Evolutionary conservation across 2,113 vertebrate species (phyloP).

Genomic region (Indicator maculatus): DNA sequence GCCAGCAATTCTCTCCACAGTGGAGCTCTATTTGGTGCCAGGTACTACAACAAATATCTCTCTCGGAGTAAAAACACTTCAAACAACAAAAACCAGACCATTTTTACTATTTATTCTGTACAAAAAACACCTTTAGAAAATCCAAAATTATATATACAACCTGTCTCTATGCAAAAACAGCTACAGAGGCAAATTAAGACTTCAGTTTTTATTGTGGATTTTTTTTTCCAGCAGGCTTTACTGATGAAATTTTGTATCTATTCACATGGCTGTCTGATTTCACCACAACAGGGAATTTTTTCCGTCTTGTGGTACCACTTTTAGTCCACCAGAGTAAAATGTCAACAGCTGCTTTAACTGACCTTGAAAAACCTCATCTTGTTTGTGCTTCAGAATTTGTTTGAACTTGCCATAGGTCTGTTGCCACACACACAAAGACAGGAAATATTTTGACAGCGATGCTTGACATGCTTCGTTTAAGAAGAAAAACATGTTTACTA

Average conservation of each 20-base stretch:
- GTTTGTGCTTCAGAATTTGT: neutral
- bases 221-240: neutral
- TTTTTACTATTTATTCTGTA: constrained; percentile 12
- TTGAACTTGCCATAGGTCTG: neutral
- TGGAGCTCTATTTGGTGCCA: neutral
- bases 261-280: neutral
- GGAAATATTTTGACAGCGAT: constrained; percentile 18
- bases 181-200: neutral
- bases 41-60: neutral
- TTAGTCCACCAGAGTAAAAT: constrained; percentile 16
- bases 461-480: neutral
- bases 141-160: neutral
- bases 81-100: neutral
- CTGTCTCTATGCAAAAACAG: neutral
- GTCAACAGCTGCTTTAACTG: constrained; percentile 5
- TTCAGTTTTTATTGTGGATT: neutral
- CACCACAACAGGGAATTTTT: constrained; percentile 1
- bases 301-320: constrained; percentile 4
- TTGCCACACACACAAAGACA: constrained; percentile 1
- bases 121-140: neutral
- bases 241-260: neutral
- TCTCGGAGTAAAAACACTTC: neutral
- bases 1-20: neutral
- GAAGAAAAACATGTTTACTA: constrained; percentile 25
- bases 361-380: neutral